phyloP scores from a whole-genome alignment of 2,797 vertebrate species.

The Epinephelus coioides region DNA sequence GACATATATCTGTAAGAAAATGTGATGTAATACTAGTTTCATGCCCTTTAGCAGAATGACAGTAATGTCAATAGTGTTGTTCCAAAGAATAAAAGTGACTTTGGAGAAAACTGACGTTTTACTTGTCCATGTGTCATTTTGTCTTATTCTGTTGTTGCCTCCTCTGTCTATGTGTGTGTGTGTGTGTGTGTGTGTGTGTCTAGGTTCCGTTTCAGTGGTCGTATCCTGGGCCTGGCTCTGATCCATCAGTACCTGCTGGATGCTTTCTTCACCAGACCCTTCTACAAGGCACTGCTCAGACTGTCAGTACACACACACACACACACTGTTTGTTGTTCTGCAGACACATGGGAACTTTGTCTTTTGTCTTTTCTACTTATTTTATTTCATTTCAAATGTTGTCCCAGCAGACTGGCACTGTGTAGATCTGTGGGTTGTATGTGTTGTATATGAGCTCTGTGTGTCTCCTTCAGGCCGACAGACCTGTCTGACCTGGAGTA shows the following conservation, averaged over 20 bases:
- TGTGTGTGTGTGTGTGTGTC: conserved; percentile 34
- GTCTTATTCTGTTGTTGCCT: not conserved
- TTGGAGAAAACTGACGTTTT: too few species aligned
- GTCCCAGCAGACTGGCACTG: too few species aligned
- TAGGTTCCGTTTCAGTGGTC: conserved; percentile 98
- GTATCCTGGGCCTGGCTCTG: conserved; percentile 96
- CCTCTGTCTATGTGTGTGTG: too few species aligned
- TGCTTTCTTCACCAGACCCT: conserved; percentile 91
- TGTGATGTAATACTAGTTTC: too few species aligned
- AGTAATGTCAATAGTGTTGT: too few species aligned
- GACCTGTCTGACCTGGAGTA: conserved; percentile 98
- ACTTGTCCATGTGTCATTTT: too few species aligned
- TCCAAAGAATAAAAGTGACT: too few species aligned
- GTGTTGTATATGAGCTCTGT: conserved; percentile 4
- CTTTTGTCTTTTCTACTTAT: too few species aligned
- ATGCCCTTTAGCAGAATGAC: too few species aligned
- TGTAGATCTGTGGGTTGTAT: not conserved
- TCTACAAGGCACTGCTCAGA: conserved; percentile 96
- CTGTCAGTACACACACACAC: conserved; percentile 88
- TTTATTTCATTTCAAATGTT: too few species aligned
- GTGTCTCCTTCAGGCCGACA: conserved; percentile 85
- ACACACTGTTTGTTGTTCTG: not conserved
- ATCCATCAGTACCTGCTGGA: conserved; percentile 98
- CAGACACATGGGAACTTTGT: too few species aligned
- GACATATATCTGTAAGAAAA: too few species aligned